Evolutionary conservation across 2,888 invertebrate species (phyloP).

Genomic region (Platypus cylindrus): DNA sequence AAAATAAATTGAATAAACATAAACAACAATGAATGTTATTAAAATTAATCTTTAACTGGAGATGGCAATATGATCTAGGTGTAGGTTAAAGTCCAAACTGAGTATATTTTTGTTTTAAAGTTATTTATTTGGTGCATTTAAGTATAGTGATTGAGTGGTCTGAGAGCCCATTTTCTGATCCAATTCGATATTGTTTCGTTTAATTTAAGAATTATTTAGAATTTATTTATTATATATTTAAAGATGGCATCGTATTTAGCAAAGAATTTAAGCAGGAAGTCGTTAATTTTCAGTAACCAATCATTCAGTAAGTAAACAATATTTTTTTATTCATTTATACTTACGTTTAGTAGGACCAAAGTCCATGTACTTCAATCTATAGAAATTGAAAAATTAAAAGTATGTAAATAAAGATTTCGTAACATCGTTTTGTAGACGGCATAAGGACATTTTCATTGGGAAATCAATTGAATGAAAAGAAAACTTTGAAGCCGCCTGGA

Average conservation of each 20-base stretch:
- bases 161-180: not conserved
- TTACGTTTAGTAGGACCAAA: constrained; percentile 7
- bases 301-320: constrained; percentile 8
- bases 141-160: not conserved
- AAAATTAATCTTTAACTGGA: too few species aligned
- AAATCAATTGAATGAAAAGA: constrained; percentile 39
- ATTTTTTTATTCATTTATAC: constrained; percentile 1
- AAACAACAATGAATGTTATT: too few species aligned
- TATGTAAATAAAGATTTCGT: too few species aligned
- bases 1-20: too few species aligned
- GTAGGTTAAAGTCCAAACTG: constrained; percentile 2
- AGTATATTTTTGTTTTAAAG: constrained; percentile 1
- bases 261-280: constrained; percentile 20
- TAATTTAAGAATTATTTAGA: too few species aligned
- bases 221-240: too few species aligned
- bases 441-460: constrained; percentile 42
- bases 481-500: constrained; percentile 45
- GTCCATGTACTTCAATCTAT: too few species aligned
- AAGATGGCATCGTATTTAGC: constrained; percentile 27
- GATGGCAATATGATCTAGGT: constrained; percentile 3
- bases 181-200: not conserved
- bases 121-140: constrained; percentile 1
- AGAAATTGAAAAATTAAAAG: too few species aligned
- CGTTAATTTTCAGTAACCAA: constrained; percentile 7
- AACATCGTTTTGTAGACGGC: constrained; percentile 35